A percentile compares a stretch with the other conserved stretches of the same genome.
phyloP scores from a whole-genome alignment of 2,113 vertebrate genomes.

The Tylochromis polylepis region DNA sequence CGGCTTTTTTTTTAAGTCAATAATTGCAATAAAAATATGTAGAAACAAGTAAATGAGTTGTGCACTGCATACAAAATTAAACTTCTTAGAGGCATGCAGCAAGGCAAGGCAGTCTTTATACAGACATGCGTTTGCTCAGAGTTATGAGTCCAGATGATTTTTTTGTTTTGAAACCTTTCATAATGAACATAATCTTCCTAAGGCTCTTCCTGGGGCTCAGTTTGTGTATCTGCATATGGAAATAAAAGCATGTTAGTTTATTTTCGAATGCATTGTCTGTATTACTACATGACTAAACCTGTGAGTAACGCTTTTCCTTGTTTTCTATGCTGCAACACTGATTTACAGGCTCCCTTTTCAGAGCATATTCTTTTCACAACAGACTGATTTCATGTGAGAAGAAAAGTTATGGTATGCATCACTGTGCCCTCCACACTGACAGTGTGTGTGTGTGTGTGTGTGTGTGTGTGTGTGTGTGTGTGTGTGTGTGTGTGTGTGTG shows the following conservation, averaged over 20 bases:
- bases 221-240: neutral
- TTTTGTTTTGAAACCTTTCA: neutral
- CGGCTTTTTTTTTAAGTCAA: fast-evolving
- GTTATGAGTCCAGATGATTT: neutral
- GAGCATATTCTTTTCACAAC: neutral
- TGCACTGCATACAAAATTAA: neutral
- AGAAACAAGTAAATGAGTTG: neutral
- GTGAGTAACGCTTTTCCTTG: neutral
- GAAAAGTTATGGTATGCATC: constrained; percentile 15
- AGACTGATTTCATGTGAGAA: neutral
- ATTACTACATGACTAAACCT: neutral
- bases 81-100: neutral
- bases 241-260: neutral
- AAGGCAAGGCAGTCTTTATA: neutral
- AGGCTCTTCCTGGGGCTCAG: neutral
- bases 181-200: neutral
- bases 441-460: neutral
- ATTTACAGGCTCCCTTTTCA: neutral
- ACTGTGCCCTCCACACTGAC: constrained; percentile 8
- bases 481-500: neutral
- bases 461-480: neutral
- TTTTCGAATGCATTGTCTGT: neutral
- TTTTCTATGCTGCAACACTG: neutral
- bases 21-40: neutral
- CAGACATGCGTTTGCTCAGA: neutral